A percentile compares a stretch with the other conserved stretches of the same genome.
phyloP scores from a whole-genome alignment of 2,113 vertebrate genomes.

The Vulpes lagopus region DNA sequence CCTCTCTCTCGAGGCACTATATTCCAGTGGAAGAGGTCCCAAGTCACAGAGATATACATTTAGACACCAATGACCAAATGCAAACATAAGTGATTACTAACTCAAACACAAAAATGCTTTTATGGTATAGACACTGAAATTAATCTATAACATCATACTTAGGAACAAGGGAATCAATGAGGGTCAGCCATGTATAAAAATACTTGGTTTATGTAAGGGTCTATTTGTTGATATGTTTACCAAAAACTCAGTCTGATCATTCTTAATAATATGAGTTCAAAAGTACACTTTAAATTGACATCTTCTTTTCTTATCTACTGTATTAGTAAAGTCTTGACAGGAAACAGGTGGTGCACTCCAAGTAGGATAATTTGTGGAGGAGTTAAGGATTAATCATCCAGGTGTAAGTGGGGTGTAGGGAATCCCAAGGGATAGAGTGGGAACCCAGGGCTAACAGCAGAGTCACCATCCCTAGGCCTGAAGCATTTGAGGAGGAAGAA shows the following conservation, averaged over 20 bases:
- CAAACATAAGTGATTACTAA: background rate
- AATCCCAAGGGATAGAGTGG: background rate
- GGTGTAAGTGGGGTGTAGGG: background rate
- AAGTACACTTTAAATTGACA: conserved; percentile 15
- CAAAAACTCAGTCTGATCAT: background rate
- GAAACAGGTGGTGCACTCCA: background rate
- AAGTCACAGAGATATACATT: background rate
- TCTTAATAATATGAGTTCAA: background rate
- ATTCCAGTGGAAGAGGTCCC: background rate
- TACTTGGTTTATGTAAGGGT: background rate
- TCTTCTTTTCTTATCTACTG: background rate
- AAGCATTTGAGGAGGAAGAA: background rate
- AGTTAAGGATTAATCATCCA: background rate
- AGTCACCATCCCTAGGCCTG: background rate
- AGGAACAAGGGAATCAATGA: background rate
- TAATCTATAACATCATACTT: background rate
- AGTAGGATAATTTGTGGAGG: background rate
- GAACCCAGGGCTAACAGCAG: background rate
- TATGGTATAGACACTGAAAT: background rate
- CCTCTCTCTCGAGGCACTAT: background rate
- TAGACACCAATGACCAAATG: conserved; percentile 30
- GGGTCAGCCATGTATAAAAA: background rate
- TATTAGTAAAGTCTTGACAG: background rate
- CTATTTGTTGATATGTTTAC: conserved; percentile 14
- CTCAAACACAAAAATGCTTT: background rate